Conservation (phyloP, 2,797 vertebrate genomes). For the Sebastes cheni region DNA sequence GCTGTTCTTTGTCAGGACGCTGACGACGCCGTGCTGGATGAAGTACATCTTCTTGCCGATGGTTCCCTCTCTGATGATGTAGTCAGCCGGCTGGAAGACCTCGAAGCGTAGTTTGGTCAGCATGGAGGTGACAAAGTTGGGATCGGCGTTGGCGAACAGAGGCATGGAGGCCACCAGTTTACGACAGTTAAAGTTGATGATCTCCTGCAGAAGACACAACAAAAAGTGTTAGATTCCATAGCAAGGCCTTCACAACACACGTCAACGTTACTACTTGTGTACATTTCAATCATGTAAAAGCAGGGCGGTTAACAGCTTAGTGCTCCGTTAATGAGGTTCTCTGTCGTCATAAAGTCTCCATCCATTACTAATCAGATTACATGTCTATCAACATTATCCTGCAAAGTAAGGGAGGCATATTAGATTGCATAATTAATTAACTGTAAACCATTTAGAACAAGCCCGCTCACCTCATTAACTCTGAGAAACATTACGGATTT, state of each 20-base stretch:
- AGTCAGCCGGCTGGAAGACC: slow-evolving; percentile 96
- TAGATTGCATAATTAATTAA: slow-evolving; percentile 56
- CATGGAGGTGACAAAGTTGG: slow-evolving; percentile 98
- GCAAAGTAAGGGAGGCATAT: slow-evolving; percentile 48
- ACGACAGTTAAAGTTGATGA: slow-evolving; percentile 98
- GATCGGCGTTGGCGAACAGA: slow-evolving; percentile 97
- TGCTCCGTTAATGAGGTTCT: slow-evolving; percentile 61
- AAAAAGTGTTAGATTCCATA: not conserved
- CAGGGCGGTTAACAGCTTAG: slow-evolving; percentile 55
- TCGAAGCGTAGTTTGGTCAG: slow-evolving; percentile 95
- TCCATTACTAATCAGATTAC: slow-evolving; percentile 73
- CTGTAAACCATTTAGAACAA: slow-evolving; percentile 42
- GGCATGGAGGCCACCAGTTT: slow-evolving; percentile 98
- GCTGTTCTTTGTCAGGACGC: slow-evolving; percentile 94
- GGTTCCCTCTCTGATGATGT: slow-evolving; percentile 95
- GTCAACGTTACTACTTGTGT: slow-evolving; percentile 19
- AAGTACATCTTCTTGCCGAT: slow-evolving; percentile 99
- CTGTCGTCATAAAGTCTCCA: slow-evolving; percentile 40
- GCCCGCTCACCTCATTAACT: slow-evolving; percentile 8
- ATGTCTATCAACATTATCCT: slow-evolving; percentile 63
- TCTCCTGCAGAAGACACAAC: slow-evolving; percentile 85
- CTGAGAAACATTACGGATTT: not conserved
- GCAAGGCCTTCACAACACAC: not conserved
- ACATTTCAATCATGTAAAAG: slow-evolving; percentile 66
- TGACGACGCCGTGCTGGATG: slow-evolving; percentile 97